Percentiles rank a stretch among this genome's conserved stretches.
Conservation (phyloP, 2,797 vertebrate species). For the Typhlichthys eigenmanni region DNA sequence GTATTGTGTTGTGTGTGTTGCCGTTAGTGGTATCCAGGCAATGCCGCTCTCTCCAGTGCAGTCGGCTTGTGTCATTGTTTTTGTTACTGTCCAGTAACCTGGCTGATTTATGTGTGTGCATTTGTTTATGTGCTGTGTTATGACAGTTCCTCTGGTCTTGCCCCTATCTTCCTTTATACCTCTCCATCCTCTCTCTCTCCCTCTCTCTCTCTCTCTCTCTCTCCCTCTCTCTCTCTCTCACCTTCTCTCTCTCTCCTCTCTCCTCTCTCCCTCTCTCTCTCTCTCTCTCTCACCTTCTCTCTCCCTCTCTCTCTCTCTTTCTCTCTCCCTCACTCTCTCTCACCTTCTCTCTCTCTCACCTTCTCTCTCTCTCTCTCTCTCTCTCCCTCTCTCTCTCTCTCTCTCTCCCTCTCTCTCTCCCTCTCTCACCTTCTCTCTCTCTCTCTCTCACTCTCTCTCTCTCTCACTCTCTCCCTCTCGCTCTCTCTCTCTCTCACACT, state of each 20-base stretch:
- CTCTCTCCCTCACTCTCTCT: slow-evolving; percentile 2
- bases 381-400: slow-evolving; percentile 10
- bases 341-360: too few species aligned
- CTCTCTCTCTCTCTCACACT: slow-evolving; percentile 2
- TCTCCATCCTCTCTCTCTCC: not conserved
- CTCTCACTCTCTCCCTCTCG: slow-evolving; percentile 3
- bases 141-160: slow-evolving; percentile 60
- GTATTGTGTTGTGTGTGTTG: slow-evolving; percentile 2
- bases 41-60: slow-evolving; percentile 7
- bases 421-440: slow-evolving; percentile 9
- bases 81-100: slow-evolving; percentile 32
- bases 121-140: slow-evolving; percentile 54
- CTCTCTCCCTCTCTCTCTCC: slow-evolving; percentile 6
- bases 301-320: not conserved
- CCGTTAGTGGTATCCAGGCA: not conserved
- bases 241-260: too few species aligned
- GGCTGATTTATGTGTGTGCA: slow-evolving; percentile 46
- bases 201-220: too few species aligned
- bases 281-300: slow-evolving; percentile 3
- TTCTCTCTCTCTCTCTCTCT: not conserved
- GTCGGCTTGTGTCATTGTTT: slow-evolving; percentile 19
- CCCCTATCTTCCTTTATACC: slow-evolving; percentile 12
- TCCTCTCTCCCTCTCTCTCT: not conserved
- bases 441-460: not conserved
- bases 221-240: too few species aligned